A percentile compares a stretch with the other conserved stretches of the same genome.
Conservation (phyloP, 2,888 invertebrate species). For the Gasteruption jaculator region DNA sequence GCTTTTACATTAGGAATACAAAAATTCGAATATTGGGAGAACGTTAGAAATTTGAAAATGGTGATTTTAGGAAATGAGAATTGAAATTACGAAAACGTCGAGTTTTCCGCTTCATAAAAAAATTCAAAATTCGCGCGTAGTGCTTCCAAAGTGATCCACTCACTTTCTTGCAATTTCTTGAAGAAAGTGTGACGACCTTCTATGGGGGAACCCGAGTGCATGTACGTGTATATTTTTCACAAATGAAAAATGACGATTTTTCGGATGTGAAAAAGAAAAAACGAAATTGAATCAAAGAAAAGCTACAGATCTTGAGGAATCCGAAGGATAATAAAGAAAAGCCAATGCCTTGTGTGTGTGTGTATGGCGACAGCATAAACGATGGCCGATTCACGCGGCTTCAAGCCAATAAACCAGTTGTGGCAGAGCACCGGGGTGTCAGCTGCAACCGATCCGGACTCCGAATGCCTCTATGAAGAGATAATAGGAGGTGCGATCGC, state of each 20-base stretch:
- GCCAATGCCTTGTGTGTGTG: constrained; percentile 24
- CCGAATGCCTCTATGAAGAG: constrained; percentile 50
- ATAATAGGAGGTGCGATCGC: constrained; percentile 24
- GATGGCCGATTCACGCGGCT: constrained; percentile 50
- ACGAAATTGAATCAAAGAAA: background rate
- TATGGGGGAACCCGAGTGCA: background rate
- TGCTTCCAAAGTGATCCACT: too few species aligned
- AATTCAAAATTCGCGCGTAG: too few species aligned
- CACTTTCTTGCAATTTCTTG: too few species aligned
- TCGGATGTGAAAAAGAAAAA: background rate
- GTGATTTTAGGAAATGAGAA: too few species aligned
- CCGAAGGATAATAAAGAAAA: too few species aligned
- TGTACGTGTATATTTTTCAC: background rate
- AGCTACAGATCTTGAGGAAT: background rate
- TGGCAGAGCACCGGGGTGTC: constrained; percentile 44
- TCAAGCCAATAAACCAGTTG: constrained; percentile 50
- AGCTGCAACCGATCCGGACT: constrained; percentile 48
- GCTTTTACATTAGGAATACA: too few species aligned
- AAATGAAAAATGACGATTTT: background rate
- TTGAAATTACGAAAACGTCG: too few species aligned
- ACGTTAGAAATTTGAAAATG: too few species aligned
- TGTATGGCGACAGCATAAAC: constrained; percentile 36
- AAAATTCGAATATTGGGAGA: too few species aligned
- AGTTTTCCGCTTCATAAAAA: too few species aligned
- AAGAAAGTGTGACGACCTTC: too few species aligned